Conservation (phyloP, 1,140 invertebrate species). For the Micrasema minimum region DNA sequence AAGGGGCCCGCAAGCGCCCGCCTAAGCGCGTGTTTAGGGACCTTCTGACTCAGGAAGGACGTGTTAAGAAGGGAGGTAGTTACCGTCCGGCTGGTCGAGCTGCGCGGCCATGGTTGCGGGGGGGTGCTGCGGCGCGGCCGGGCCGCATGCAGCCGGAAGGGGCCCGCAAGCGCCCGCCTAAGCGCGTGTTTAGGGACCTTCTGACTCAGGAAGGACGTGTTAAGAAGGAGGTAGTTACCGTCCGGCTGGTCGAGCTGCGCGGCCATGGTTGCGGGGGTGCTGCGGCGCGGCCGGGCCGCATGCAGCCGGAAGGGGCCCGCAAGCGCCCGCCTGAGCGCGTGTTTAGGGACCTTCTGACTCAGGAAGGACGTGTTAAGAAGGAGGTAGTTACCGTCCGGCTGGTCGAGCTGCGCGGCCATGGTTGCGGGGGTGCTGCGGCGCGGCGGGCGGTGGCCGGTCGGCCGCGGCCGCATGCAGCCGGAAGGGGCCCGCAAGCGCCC, state of each 20-base stretch:
- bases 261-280: conserved; percentile 51
- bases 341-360: conserved; percentile 37
- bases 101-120: conserved; percentile 41
- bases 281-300: conserved; percentile 56
- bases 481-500: conserved; percentile 66
- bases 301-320: conserved; percentile 69
- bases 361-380: too few species aligned
- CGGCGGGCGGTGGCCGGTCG: conserved; percentile 53
- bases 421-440: conserved; percentile 43
- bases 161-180: conserved; percentile 67
- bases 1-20: conserved; percentile 67
- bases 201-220: too few species aligned
- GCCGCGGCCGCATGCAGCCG: conserved; percentile 63
- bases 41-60: too few species aligned
- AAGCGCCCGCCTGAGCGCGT: conserved; percentile 70
- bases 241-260: conserved; percentile 17
- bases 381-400: conserved; percentile 4
- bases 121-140: conserved; percentile 53
- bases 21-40: conserved; percentile 74
- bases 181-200: too few species aligned
- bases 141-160: conserved; percentile 66
- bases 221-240: too few species aligned
- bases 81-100: conserved; percentile 9
- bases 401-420: background rate
- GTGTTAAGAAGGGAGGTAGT: too few species aligned